Evolutionary conservation across 1,140 invertebrate genomes (phyloP).

Genomic region (Brachionus angularis): DNA sequence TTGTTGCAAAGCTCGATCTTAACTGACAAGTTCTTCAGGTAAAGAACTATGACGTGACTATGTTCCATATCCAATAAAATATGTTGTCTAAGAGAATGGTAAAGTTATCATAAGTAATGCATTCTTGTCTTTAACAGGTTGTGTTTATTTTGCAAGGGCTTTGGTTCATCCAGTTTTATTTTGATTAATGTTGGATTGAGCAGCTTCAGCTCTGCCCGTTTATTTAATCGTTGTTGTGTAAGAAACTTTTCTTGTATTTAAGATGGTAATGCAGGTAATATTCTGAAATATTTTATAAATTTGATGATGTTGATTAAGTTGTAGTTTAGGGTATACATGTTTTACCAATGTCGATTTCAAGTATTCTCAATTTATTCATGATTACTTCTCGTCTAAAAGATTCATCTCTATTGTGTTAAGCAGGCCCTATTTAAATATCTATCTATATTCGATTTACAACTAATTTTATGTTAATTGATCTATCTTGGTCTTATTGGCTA

Average conservation of each 20-base stretch:
- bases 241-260: conserved; percentile 83
- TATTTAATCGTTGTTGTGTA: conserved; percentile 76
- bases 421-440: too few species aligned
- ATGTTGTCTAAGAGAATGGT: conserved; percentile 72
- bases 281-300: conserved; percentile 76
- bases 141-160: conserved; percentile 60
- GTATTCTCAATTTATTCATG: conserved; percentile 70
- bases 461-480: too few species aligned
- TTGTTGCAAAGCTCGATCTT: conserved; percentile 76
- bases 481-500: too few species aligned
- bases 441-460: too few species aligned
- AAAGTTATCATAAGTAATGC: conserved; percentile 77
- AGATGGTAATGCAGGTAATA: conserved; percentile 80
- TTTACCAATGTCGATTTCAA: conserved; percentile 56
- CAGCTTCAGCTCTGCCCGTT: conserved; percentile 62
- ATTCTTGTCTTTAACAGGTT: conserved; percentile 78
- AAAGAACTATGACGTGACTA: conserved; percentile 77
- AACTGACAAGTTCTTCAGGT: conserved; percentile 77
- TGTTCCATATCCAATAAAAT: conserved; percentile 87
- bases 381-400: conserved; percentile 83
- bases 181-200: too few species aligned
- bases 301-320: neutral
- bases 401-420: too few species aligned
- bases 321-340: conserved; percentile 51
- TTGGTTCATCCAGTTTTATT: conserved; percentile 67